phyloP scores from a whole-genome alignment of 2,797 vertebrate genomes.

The Poecilia gillii region DNA sequence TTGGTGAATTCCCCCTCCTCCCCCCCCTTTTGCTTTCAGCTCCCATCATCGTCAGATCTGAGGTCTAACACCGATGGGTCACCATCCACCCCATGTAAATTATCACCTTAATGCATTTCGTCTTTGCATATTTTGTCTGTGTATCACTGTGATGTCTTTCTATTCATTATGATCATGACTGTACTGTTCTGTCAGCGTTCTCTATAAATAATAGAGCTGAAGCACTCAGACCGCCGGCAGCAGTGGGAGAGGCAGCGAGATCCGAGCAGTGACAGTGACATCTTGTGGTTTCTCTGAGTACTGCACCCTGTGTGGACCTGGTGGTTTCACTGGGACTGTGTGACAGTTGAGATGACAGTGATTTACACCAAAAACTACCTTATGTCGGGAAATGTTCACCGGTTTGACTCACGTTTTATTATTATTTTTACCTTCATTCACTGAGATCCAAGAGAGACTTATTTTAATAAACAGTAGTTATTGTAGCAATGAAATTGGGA shows the following conservation, averaged over 20 bases:
- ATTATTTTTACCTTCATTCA: background rate
- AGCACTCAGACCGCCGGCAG: conserved; percentile 10
- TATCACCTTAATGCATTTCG: conserved; percentile 9
- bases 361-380: background rate
- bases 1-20: background rate
- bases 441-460: background rate
- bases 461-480: background rate
- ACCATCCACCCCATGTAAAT: conserved; percentile 32
- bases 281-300: conserved; percentile 61
- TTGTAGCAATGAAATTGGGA: conserved; percentile 1
- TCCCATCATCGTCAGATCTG: background rate
- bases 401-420: background rate
- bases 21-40: background rate
- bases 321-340: background rate
- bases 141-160: conserved; percentile 13
- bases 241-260: conserved; percentile 24
- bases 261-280: conserved; percentile 66
- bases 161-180: conserved; percentile 35
- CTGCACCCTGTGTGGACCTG: background rate
- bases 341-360: background rate
- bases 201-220: conserved; percentile 19
- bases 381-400: background rate
- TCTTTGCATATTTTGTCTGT: conserved; percentile 16
- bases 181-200: conserved; percentile 43
- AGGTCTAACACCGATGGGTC: background rate